A percentile compares a stretch with the other conserved stretches of the same genome.
Evolutionary conservation across 2,888 invertebrate species (phyloP).

Genomic region (Stenoptilia bipunctidactyla): DNA sequence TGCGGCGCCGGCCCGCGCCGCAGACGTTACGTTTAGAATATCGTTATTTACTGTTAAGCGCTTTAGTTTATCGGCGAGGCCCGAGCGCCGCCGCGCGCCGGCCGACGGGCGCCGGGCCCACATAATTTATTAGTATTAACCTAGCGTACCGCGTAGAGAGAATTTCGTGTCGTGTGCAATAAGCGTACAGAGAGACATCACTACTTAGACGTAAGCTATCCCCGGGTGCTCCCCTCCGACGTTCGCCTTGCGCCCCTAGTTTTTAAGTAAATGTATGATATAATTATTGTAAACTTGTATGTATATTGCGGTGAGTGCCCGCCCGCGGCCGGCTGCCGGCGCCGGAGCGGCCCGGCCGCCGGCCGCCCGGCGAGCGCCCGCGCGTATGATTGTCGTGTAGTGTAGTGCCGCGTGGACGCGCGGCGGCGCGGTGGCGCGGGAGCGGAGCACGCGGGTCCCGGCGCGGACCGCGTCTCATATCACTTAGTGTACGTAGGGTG

Average conservation of each 20-base stretch:
- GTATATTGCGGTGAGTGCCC: conserved; percentile 12
- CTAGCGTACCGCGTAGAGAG: background rate
- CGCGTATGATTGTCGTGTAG: too few relatives aligned
- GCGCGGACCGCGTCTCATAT: conserved; percentile 48
- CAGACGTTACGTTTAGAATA: background rate
- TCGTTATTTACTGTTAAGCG: background rate
- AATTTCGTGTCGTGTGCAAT: conserved; percentile 1
- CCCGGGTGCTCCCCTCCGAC: too few relatives aligned
- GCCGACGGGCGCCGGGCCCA: background rate
- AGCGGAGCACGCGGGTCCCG: background rate
- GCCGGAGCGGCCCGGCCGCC: background rate
- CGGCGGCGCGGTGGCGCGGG: background rate
- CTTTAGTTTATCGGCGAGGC: background rate
- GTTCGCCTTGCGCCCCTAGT: too few relatives aligned
- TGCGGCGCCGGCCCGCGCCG: too few relatives aligned
- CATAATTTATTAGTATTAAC: background rate
- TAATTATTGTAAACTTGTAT: conserved; percentile 13
- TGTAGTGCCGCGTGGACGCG: conserved; percentile 18
- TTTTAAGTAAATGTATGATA: too few relatives aligned
- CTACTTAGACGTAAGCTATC: background rate
- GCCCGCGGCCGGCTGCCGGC: conserved; percentile 4
- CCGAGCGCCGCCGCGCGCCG: background rate
- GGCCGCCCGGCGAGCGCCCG: background rate
- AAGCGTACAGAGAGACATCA: background rate
- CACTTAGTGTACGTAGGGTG: conserved; percentile 56